These are phyloP conservation scores for Sciurus carolinensis DNA, from an alignment of 2,797 vertebrate genomes.

Conservation along the genomic window DNA sequence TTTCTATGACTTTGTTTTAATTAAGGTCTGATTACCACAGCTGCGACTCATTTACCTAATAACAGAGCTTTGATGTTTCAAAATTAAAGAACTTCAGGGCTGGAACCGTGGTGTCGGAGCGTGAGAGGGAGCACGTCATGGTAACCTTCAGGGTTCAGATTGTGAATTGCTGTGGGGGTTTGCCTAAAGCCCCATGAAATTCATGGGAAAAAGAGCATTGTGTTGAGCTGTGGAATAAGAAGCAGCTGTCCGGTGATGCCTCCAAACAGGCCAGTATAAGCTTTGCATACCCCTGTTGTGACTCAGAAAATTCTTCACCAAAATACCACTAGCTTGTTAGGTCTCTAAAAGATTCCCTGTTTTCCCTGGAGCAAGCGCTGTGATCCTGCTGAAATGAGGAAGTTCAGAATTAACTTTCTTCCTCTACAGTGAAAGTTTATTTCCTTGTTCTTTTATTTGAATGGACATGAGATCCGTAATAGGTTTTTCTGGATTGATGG, in stretches of 20 bases:
- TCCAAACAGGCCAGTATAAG: not conserved
- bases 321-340: conserved; percentile 41
- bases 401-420: conserved; percentile 55
- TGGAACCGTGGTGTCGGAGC: not conserved
- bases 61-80: conserved; percentile 21
- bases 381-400: conserved; percentile 31
- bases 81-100: not conserved
- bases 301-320: conserved; percentile 70
- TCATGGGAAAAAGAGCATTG: conserved; percentile 66
- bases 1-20: conserved; percentile 64
- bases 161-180: conserved; percentile 64
- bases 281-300: conserved; percentile 39
- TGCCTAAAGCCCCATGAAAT: conserved; percentile 77
- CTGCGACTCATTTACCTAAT: conserved; percentile 74
- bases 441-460: conserved; percentile 6
- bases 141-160: not conserved
- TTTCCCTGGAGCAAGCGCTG: conserved; percentile 17
- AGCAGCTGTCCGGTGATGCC: conserved; percentile 68
- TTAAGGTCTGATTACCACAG: conserved; percentile 64
- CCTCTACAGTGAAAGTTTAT: not conserved
- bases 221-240: conserved; percentile 54
- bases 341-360: conserved; percentile 34
- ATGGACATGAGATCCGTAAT: conserved; percentile 9
- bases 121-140: not conserved
- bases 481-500: conserved; percentile 18